Conservation (phyloP, 2,797 vertebrate genomes). For the Columba guinea region DNA sequence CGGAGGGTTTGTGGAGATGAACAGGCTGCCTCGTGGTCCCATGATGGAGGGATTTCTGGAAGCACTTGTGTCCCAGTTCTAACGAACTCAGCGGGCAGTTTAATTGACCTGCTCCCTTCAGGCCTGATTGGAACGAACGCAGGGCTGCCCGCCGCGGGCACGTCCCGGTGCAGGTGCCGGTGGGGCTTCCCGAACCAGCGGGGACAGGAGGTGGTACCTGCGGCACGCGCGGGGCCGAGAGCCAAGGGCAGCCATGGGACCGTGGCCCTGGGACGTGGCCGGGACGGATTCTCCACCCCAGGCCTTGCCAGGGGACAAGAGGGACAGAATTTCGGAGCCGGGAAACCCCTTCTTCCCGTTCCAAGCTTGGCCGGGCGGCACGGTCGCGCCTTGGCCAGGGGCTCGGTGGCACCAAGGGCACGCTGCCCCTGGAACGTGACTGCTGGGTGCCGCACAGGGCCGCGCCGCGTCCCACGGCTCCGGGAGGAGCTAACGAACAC, state of each 20-base stretch:
- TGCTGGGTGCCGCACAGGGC: rapidly evolving
- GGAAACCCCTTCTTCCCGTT: background rate
- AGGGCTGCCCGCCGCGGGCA: background rate
- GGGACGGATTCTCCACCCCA: background rate
- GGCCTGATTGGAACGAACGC: background rate
- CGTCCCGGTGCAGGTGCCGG: too few relatives aligned
- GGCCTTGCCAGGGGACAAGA: background rate
- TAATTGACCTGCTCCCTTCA: rapidly evolving
- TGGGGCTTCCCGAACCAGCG: background rate
- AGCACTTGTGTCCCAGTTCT: rapidly evolving
- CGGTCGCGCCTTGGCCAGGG: rapidly evolving
- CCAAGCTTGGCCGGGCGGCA: background rate
- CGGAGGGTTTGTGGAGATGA: too few relatives aligned
- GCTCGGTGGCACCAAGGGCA: background rate
- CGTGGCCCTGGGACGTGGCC: background rate
- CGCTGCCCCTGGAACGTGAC: rapidly evolving
- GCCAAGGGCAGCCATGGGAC: background rate
- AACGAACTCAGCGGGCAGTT: rapidly evolving
- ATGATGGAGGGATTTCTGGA: background rate
- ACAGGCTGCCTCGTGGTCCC: background rate
- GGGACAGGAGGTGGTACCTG: background rate
- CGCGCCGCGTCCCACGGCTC: background rate
- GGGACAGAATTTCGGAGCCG: background rate
- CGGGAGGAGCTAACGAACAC: background rate
- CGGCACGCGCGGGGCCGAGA: rapidly evolving